These are phyloP conservation scores for Synodontis membranacea DNA, from an alignment of 2,113 vertebrate genomes.

Conservation along the genomic window DNA sequence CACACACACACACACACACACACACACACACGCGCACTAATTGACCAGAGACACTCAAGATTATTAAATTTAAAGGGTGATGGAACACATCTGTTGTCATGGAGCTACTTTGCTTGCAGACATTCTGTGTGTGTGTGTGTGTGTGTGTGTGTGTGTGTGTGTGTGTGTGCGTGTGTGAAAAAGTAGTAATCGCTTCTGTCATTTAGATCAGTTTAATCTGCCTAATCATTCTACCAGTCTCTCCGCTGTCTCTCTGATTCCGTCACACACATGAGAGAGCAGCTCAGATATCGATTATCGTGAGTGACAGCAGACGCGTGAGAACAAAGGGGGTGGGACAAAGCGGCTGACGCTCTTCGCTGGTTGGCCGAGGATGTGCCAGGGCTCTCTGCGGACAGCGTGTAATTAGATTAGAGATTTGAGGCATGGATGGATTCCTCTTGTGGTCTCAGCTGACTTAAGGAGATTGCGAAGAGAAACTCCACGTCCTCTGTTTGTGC, in stretches of 20 bases:
- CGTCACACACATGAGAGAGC: neutral
- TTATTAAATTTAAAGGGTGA: conserved; percentile 46
- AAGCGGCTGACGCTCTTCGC: neutral
- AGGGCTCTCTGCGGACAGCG: neutral
- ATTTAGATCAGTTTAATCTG: conserved; percentile 33
- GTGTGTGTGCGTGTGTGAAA: too few relatives aligned
- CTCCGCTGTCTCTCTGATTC: conserved; percentile 6
- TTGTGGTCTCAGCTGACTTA: neutral
- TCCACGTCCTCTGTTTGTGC: neutral
- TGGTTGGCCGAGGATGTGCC: conserved; percentile 25
- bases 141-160: conserved; percentile 28
- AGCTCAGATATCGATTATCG: conserved; percentile 35
- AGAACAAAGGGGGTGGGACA: conserved; percentile 11
- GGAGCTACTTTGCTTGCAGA: neutral
- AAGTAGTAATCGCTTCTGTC: conserved; percentile 18
- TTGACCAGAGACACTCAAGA: conserved; percentile 41
- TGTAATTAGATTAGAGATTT: neutral
- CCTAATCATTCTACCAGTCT: conserved; percentile 12
- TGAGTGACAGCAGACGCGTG: conserved; percentile 26
- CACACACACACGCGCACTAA: conserved; percentile 25
- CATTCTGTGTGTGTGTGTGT: conserved; percentile 21
- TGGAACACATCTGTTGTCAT: conserved; percentile 35
- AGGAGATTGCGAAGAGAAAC: neutral
- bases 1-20: conserved; percentile 23
- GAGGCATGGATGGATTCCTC: neutral